A percentile compares a stretch with the other conserved stretches of the same genome.
Conservation (phyloP, 2,888 invertebrate species). For the Branchellion lobata region DNA sequence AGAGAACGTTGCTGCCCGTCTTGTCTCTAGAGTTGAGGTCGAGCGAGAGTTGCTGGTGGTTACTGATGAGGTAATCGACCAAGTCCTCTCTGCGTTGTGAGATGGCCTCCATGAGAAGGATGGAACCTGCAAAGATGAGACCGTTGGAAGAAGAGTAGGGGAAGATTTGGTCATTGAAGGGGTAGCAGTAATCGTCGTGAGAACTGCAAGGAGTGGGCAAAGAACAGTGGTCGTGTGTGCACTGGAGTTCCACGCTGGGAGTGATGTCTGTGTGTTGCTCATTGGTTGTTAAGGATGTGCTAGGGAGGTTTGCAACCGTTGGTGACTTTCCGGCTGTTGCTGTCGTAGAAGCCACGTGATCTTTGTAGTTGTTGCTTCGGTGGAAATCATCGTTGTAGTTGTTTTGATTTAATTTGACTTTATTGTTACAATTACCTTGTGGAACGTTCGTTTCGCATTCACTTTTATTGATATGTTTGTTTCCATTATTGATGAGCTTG, state of each 20-base stretch:
- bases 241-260: too few species aligned
- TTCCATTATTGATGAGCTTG: neutral
- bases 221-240: too few species aligned
- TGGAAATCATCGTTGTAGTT: neutral
- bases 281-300: neutral
- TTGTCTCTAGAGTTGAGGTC: constrained; percentile 47
- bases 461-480: neutral
- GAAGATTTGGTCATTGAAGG: neutral
- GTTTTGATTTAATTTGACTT: neutral
- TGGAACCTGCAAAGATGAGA: constrained; percentile 50
- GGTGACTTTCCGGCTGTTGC: too few species aligned
- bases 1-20: constrained; percentile 51
- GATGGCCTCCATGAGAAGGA: constrained; percentile 53
- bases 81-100: constrained; percentile 49
- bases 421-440: neutral
- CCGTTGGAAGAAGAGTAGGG: neutral
- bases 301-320: neutral
- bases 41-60: constrained; percentile 46
- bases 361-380: neutral
- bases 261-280: too few species aligned
- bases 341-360: neutral
- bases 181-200: constrained; percentile 4
- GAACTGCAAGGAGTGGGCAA: too few species aligned
- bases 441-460: neutral
- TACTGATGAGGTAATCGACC: constrained; percentile 48